Conservation (phyloP, 2,888 invertebrate species). For the Trissolcus brochymenae region DNA sequence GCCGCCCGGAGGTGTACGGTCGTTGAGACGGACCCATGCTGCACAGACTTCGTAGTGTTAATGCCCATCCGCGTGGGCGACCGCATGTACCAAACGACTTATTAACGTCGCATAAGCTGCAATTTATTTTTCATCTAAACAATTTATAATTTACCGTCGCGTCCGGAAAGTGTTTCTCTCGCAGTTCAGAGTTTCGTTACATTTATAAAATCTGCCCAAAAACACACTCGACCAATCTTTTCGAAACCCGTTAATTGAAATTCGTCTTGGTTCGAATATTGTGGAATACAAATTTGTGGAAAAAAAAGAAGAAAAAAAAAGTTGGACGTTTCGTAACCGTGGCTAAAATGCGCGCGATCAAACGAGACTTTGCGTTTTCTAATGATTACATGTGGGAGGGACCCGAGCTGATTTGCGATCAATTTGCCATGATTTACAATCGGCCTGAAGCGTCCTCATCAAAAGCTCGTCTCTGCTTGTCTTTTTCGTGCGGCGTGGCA, state of each 20-base stretch:
- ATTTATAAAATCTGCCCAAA: conserved; percentile 11
- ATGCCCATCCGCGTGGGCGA: conserved; percentile 55
- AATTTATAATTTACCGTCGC: not conserved
- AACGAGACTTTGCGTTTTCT: conserved; percentile 27
- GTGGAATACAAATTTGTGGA: too few relatives aligned
- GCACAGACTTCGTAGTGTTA: conserved; percentile 49
- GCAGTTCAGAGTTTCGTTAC: conserved; percentile 5
- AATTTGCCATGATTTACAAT: conserved; percentile 76
- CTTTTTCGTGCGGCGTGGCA: conserved; percentile 40
- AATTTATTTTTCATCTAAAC: conserved; percentile 47
- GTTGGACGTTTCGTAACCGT: not conserved
- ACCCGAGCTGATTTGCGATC: conserved; percentile 73
- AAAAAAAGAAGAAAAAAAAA: not conserved
- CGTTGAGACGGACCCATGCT: conserved; percentile 50
- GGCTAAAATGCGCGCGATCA: conserved; percentile 16
- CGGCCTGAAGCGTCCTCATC: conserved; percentile 63
- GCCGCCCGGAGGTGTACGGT: conserved; percentile 68
- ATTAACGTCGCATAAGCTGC: conserved; percentile 56
- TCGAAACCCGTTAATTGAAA: not conserved
- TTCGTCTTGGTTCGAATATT: too few relatives aligned
- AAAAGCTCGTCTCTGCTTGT: conserved; percentile 55
- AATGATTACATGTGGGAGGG: conserved; percentile 56
- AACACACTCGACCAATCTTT: conserved; percentile 5
- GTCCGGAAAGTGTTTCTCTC: too few relatives aligned
- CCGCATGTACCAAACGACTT: conserved; percentile 54